A percentile compares a stretch with the other conserved stretches of the same genome.
phyloP scores from a whole-genome alignment of 2,113 vertebrate genomes.

The Oncorhynchus gorbuscha region DNA sequence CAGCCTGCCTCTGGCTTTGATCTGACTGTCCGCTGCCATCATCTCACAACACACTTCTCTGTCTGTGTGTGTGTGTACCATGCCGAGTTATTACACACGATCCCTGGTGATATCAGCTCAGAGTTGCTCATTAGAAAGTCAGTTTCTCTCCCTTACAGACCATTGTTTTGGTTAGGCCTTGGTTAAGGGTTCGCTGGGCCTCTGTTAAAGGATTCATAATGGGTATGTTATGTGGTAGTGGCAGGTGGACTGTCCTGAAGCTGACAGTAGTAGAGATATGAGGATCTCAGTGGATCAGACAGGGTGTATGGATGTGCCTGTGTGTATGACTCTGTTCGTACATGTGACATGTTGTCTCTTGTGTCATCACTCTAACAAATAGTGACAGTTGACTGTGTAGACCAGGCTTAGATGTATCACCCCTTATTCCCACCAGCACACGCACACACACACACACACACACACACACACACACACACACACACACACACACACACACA shows the following conservation, averaged over 20 bases:
- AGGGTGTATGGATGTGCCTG: background rate
- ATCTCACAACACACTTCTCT: constrained; percentile 46
- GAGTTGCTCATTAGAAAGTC: too few relatives aligned
- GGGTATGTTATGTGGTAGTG: background rate
- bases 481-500: too few relatives aligned
- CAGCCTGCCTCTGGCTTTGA: constrained; percentile 77
- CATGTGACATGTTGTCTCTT: background rate
- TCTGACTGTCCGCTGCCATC: constrained; percentile 73
- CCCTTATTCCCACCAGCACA: background rate
- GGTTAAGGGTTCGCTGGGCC: constrained; percentile 11
- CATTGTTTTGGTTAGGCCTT: constrained; percentile 56
- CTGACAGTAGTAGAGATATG: background rate
- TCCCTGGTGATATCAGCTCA: too few relatives aligned
- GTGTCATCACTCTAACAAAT: background rate
- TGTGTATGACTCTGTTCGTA: background rate
- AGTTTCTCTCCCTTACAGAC: constrained; percentile 35
- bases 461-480: constrained; percentile 15
- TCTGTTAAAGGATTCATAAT: background rate
- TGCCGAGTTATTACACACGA: constrained; percentile 51
- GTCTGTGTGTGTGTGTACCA: constrained; percentile 18
- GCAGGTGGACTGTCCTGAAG: background rate
- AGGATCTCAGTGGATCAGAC: background rate
- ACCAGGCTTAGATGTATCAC: background rate
- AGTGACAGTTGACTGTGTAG: background rate
- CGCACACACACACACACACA: background rate